phyloP scores from a whole-genome alignment of 2,888 invertebrate genomes.

The Perizoma flavofasciatum region DNA sequence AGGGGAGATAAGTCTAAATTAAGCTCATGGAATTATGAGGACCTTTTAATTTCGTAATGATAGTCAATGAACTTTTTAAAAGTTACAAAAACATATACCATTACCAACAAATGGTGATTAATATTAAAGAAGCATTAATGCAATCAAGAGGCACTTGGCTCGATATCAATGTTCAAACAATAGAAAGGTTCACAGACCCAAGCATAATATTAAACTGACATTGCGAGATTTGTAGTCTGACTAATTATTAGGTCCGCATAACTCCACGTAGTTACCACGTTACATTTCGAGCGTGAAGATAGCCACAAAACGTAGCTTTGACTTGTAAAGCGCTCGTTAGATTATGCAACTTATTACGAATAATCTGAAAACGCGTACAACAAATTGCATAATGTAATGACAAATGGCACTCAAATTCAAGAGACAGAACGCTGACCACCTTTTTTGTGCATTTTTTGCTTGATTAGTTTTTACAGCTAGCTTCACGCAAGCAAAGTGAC shows the following conservation, averaged over 20 bases:
- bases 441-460: not conserved
- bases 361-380: too few species aligned
- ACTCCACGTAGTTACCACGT: constrained; percentile 16
- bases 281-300: constrained; percentile 11
- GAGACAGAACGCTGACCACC: too few species aligned
- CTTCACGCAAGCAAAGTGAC: constrained; percentile 7
- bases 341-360: too few species aligned
- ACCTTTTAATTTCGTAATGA: constrained; percentile 5
- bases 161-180: constrained; percentile 22
- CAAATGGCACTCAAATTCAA: too few species aligned
- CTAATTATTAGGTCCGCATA: constrained; percentile 14
- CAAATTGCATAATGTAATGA: too few species aligned
- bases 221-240: constrained; percentile 7
- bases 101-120: constrained; percentile 7
- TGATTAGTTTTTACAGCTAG: not conserved
- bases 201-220: constrained; percentile 21
- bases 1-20: constrained; percentile 37
- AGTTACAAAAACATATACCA: not conserved
- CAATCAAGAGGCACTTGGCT: constrained; percentile 20
- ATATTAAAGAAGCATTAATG: constrained; percentile 12
- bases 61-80: not conserved
- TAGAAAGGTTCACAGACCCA: constrained; percentile 20
- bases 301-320: constrained; percentile 10
- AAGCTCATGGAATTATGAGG: constrained; percentile 32
- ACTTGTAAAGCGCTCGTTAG: not conserved